Base-by-base conservation (phyloP, 2,113 vertebrate species). In the Triplophysa tibetana region DNA sequence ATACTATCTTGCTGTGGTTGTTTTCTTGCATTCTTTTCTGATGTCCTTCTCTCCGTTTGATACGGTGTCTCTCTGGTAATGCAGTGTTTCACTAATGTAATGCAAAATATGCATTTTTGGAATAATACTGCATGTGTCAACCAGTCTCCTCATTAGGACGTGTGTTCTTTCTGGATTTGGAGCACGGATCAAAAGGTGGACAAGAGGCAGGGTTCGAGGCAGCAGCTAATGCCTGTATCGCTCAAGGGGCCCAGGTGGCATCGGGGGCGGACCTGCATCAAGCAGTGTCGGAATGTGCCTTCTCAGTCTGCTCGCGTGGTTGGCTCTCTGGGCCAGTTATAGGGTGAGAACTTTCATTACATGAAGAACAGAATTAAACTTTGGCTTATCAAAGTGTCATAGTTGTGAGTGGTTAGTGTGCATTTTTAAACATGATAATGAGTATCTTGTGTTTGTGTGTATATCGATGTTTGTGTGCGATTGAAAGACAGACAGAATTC, bases 251-350 rank as follows among this genome's bases (percentile, higher is more conserved):
- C 63, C 95, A 90, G 83, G 85, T 98, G 88, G 96, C 92, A 17
- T 94, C 95, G 4, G 89, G 84, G 1, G 93, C 92, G 8, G 95
- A 98, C 83, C 91, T 99, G 84, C 93, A 76, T 77, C 92, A 92
- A 12, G 92, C 95, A 43, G 93, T 97, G 81, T 83, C 85, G 75
- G 94, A 96, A 70, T 99, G 97, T 70, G 89, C 95, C 82, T 94
- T 96, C 0, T 67, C 93, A 0, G 83, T 83, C 10, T 99, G 97
- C 81, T 91, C 94, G 77, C 93, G 87, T 0, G 96, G 96, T 80
- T 98, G 97, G 97, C 92, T 99, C 1, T 89, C 93, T 0, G 94
- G 93, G 0, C 93, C 94, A 82, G 88, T 88, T 8, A 85, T 95
- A 0, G 96, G 96, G 97, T 99, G 94, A 95, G 95, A 67, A 82